These are phyloP conservation scores for Epiperipatus broadwayi DNA, from an alignment of 2,888 invertebrate genomes.

Conservation along the genomic window DNA sequence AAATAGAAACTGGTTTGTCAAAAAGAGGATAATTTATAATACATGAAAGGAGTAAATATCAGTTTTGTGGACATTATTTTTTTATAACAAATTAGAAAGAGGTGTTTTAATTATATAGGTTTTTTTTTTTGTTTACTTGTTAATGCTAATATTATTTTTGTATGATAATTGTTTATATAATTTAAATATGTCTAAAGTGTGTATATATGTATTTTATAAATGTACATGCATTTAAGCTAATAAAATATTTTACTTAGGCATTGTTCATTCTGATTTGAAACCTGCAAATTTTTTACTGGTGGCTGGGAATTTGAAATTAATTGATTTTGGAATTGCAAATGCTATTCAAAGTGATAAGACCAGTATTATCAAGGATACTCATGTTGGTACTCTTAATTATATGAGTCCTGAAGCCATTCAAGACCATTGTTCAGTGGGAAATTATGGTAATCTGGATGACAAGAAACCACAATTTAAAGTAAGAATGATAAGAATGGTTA, in stretches of 20 bases:
- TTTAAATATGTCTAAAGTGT: background rate
- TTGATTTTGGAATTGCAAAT: constrained; percentile 91
- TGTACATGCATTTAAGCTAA: background rate
- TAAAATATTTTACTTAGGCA: too few relatives aligned
- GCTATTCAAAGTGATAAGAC: constrained; percentile 69
- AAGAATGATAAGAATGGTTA: too few relatives aligned
- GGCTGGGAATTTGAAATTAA: constrained; percentile 65
- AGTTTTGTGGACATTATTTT: too few relatives aligned
- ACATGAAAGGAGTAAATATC: too few relatives aligned
- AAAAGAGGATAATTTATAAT: too few relatives aligned
- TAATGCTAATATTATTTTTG: too few relatives aligned
- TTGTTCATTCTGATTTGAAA: constrained; percentile 89
- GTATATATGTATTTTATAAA: too few relatives aligned
- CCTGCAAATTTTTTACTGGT: constrained; percentile 87
- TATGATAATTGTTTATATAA: background rate
- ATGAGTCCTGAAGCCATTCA: constrained; percentile 79
- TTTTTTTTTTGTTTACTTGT: too few relatives aligned
- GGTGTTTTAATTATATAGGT: too few relatives aligned
- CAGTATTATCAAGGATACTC: constrained; percentile 56
- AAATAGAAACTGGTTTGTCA: too few relatives aligned
- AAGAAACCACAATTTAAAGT: too few relatives aligned
- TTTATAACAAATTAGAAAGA: too few relatives aligned
- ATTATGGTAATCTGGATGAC: constrained; percentile 5
- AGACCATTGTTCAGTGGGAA: constrained; percentile 15
- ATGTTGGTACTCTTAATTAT: constrained; percentile 77